phyloP scores from a whole-genome alignment of 2,888 invertebrate species.

The Zygothrica quintamaculata region DNA sequence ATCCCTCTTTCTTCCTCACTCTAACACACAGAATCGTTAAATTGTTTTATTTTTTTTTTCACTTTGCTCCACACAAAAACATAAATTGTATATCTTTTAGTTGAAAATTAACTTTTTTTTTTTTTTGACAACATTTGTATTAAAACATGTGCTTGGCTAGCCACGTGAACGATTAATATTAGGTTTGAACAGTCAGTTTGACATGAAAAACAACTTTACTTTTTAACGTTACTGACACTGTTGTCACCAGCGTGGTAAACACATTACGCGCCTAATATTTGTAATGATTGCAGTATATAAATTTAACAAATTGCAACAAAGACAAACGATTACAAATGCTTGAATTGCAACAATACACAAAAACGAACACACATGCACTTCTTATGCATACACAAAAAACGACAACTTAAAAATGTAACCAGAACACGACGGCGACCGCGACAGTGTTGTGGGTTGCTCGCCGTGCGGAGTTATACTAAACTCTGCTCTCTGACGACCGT shows the following conservation, averaged over 20 bases:
- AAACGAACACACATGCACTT: slow-evolving; percentile 52
- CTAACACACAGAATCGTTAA: slow-evolving; percentile 35
- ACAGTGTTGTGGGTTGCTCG: slow-evolving; percentile 63
- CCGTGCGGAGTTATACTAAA: slow-evolving; percentile 75
- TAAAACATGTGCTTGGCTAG: slow-evolving; percentile 58
- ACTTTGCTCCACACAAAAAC: slow-evolving; percentile 57
- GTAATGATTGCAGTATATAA: slow-evolving; percentile 26
- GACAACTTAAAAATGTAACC: slow-evolving; percentile 64
- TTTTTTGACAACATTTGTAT: slow-evolving; percentile 30
- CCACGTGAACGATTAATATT: slow-evolving; percentile 64
- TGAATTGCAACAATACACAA: slow-evolving; percentile 51
- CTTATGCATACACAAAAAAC: slow-evolving; percentile 67
- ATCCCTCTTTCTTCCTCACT: slow-evolving; percentile 39
- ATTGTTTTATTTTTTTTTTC: slow-evolving; percentile 59
- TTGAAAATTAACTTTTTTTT: slow-evolving; percentile 61
- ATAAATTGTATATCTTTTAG: slow-evolving; percentile 76
- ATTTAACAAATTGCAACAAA: slow-evolving; percentile 46
- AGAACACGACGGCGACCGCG: slow-evolving; percentile 60
- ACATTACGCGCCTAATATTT: slow-evolving; percentile 42
- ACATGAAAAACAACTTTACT: slow-evolving; percentile 49
- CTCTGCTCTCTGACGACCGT: slow-evolving; percentile 64
- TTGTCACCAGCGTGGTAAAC: slow-evolving; percentile 34
- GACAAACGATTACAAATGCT: slow-evolving; percentile 41
- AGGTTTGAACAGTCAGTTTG: slow-evolving; percentile 46
- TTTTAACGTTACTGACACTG: slow-evolving; percentile 34